Conservation (phyloP, 2,797 vertebrate genomes). For the Peromyscus aztecus region DNA sequence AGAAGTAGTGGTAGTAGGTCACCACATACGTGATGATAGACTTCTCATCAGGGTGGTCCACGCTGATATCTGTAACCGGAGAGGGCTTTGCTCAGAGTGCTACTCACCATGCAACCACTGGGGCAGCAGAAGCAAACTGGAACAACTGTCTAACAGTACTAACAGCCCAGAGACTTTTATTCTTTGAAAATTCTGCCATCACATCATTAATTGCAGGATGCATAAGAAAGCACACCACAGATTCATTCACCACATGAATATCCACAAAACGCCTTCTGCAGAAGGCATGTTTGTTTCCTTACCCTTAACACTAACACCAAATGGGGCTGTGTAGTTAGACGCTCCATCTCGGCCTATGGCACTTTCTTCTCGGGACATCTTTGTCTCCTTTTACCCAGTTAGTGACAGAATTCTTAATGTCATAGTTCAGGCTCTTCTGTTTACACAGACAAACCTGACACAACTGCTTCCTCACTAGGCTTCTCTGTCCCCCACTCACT, state of each 20-base stretch:
- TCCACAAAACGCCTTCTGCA: background rate
- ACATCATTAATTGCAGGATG: background rate
- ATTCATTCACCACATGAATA: background rate
- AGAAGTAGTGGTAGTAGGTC: conserved; percentile 99
- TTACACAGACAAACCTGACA: background rate
- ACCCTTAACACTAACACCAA: background rate
- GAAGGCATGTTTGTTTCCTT: background rate
- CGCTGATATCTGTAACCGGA: conserved; percentile 95
- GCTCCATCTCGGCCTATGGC: background rate
- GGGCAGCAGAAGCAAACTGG: background rate
- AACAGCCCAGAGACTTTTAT: background rate
- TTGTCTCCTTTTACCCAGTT: background rate
- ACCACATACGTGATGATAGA: conserved; percentile 99
- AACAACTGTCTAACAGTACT: background rate
- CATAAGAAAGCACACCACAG: background rate
- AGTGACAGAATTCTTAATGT: background rate
- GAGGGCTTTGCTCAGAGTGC: conserved; percentile 58
- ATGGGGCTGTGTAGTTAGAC: background rate
- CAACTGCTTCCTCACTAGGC: background rate
- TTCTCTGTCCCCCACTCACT: background rate
- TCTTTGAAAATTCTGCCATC: background rate
- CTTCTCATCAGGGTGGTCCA: conserved; percentile 98
- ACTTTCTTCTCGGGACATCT: background rate
- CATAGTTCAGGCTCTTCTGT: background rate
- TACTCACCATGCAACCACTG: background rate